These are phyloP conservation scores for Ploceus nigricollis DNA, from an alignment of 2,113 vertebrate species.

Conservation along the genomic window DNA sequence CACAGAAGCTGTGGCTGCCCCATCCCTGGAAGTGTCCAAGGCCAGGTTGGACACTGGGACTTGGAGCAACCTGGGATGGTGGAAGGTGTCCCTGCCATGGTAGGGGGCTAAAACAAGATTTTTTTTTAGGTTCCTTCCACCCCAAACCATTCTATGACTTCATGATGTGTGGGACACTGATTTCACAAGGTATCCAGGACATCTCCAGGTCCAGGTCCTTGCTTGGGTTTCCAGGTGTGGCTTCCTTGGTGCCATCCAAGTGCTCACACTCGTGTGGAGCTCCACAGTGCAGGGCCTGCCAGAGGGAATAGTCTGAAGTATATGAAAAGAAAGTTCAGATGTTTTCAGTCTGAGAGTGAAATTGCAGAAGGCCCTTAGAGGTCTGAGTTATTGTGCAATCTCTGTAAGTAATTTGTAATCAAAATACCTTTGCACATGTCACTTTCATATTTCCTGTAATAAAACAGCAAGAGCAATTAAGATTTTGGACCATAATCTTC, in stretches of 20 bases:
- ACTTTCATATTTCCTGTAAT: conserved; percentile 66
- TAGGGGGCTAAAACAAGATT: accelerated
- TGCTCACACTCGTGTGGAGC: accelerated
- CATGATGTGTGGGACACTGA: not conserved
- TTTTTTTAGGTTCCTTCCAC: not conserved
- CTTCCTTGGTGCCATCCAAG: not conserved
- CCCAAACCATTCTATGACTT: not conserved
- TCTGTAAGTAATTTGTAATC: conserved; percentile 67
- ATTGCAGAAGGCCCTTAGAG: conserved; percentile 59
- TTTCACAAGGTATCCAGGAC: not conserved
- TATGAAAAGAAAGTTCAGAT: conserved; percentile 45
- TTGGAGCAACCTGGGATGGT: not conserved
- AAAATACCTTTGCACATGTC: conserved; percentile 67
- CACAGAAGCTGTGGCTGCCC: not conserved
- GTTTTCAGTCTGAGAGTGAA: conserved; percentile 52
- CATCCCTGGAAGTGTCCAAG: not conserved
- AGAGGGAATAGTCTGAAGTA: not conserved
- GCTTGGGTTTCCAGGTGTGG: not conserved
- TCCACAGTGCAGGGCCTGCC: not conserved
- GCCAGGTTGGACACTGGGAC: accelerated
- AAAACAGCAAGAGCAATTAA: conserved; percentile 67
- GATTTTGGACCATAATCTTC: conserved; percentile 49
- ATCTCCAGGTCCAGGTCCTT: not conserved
- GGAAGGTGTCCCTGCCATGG: not conserved
- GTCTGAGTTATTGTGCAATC: conserved; percentile 63